Evolutionary conservation across 1,140 invertebrate species (phyloP).

Genomic region (Caenorhabditis inopinata): DNA sequence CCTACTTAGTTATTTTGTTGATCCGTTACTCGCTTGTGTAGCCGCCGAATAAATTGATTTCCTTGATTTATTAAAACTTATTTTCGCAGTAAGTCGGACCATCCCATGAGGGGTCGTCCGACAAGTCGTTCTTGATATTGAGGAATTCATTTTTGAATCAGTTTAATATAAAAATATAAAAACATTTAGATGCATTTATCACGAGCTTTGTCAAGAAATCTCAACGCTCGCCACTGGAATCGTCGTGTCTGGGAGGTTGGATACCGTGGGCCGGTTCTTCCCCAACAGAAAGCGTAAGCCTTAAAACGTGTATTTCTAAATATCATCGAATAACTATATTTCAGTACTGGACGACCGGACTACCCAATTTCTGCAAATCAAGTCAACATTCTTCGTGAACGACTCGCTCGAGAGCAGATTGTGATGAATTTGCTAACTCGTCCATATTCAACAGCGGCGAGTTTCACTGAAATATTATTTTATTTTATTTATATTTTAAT

Average conservation of each 20-base stretch:
- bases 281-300: conserved; percentile 59
- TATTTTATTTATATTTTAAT: not conserved
- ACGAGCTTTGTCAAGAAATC: conserved; percentile 35
- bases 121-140: too few species aligned
- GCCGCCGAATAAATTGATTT: too few species aligned
- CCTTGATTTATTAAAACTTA: too few species aligned
- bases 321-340: not conserved
- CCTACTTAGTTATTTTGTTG: too few species aligned
- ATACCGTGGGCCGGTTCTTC: conserved; percentile 59
- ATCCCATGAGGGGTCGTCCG: too few species aligned
- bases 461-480: not conserved
- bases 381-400: conserved; percentile 51
- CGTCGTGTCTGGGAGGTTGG: conserved; percentile 64
- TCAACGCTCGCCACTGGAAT: conserved; percentile 61
- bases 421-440: conserved; percentile 60
- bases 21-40: too few species aligned
- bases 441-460: conserved; percentile 59
- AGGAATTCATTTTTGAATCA: too few species aligned
- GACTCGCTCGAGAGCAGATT: conserved; percentile 55
- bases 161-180: too few species aligned
- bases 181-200: conserved; percentile 51
- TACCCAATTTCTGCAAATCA: conserved; percentile 41
- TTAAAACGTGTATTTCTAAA: not conserved
- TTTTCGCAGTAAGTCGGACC: too few species aligned
- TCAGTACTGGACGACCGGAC: conserved; percentile 57